Percentiles rank a stretch among this genome's conserved stretches.
These are phyloP conservation scores for Mormyrus lacerda DNA, from an alignment of 2,113 vertebrate genomes.

Conservation along the genomic window DNA sequence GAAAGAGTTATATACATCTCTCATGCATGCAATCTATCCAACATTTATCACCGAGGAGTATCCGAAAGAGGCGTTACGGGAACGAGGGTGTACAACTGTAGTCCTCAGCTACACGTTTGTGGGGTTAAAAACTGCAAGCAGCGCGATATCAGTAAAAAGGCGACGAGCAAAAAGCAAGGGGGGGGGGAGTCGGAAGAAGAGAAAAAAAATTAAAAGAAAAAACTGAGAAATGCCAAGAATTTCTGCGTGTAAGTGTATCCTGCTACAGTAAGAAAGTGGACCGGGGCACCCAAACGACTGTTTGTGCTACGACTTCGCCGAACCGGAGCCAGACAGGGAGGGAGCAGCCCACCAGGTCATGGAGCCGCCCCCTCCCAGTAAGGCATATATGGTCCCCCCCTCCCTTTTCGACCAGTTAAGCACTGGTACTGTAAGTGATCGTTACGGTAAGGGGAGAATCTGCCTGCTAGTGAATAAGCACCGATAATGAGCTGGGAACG, in stretches of 20 bases:
- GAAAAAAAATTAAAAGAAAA: slow-evolving; percentile 10
- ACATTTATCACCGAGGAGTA: not conserved
- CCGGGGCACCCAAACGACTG: slow-evolving; percentile 62
- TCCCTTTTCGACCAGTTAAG: not conserved
- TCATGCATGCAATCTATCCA: not conserved
- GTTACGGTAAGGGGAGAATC: not conserved
- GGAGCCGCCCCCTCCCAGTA: slow-evolving; percentile 42
- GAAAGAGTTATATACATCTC: not conserved
- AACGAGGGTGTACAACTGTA: not conserved
- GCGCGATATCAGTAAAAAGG: slow-evolving; percentile 23
- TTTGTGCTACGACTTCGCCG: slow-evolving; percentile 46
- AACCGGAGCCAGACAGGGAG: slow-evolving; percentile 25
- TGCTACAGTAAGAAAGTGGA: slow-evolving; percentile 59
- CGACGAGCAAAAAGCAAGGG: not conserved
- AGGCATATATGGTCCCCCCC: not conserved
- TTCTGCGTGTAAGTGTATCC: slow-evolving; percentile 60
- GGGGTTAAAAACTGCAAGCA: not conserved
- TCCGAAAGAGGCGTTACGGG: slow-evolving; percentile 1
- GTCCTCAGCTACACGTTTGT: not conserved
- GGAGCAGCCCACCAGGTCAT: slow-evolving; percentile 52
- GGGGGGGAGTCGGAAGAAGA: slow-evolving; percentile 3
- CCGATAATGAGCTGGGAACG: not conserved
- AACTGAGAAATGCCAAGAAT: slow-evolving; percentile 51
- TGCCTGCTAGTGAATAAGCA: not conserved
- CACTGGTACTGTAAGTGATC: not conserved